Evolutionary conservation across 2,888 invertebrate species (phyloP).

Genomic region (Tetragonisca angustula): DNA sequence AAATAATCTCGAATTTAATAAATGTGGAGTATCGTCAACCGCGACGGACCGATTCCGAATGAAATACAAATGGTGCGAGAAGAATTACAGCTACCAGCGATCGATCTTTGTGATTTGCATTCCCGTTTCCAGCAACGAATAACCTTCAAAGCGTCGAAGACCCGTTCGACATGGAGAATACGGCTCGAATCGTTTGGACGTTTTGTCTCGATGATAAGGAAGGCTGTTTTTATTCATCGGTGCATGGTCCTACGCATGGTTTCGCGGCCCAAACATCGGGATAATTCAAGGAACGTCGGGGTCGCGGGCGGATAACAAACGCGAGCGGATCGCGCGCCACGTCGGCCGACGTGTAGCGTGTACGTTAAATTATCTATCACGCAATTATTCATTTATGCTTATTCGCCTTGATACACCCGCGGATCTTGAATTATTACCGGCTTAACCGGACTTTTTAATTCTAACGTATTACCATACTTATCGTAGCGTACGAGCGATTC

Average conservation of each 20-base stretch:
- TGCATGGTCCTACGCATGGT: too few species aligned
- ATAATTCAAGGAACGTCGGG: constrained; percentile 55
- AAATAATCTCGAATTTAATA: constrained; percentile 27
- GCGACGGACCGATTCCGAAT: neutral
- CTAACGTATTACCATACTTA: constrained; percentile 81
- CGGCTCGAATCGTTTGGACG: constrained; percentile 17
- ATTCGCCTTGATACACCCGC: constrained; percentile 81
- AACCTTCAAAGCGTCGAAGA: neutral
- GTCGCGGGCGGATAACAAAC: constrained; percentile 51
- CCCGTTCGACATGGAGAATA: constrained; percentile 34
- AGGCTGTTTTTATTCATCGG: neutral
- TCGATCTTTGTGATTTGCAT: constrained; percentile 19
- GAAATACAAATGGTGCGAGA: constrained; percentile 15
- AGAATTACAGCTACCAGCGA: constrained; percentile 21
- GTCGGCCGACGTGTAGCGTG: constrained; percentile 62
- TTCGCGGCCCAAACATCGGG: constrained; percentile 18
- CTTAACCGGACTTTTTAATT: constrained; percentile 81
- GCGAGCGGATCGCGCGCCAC: constrained; percentile 52
- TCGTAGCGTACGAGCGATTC: constrained; percentile 74
- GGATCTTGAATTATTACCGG: constrained; percentile 83
- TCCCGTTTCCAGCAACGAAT: neutral
- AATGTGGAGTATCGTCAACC: neutral
- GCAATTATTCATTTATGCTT: constrained; percentile 84
- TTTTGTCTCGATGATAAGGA: constrained; percentile 3
- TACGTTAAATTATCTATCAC: constrained; percentile 82